Evolutionary conservation across 2,113 vertebrate genomes (phyloP).

Genomic region (Indicator indicator): DNA sequence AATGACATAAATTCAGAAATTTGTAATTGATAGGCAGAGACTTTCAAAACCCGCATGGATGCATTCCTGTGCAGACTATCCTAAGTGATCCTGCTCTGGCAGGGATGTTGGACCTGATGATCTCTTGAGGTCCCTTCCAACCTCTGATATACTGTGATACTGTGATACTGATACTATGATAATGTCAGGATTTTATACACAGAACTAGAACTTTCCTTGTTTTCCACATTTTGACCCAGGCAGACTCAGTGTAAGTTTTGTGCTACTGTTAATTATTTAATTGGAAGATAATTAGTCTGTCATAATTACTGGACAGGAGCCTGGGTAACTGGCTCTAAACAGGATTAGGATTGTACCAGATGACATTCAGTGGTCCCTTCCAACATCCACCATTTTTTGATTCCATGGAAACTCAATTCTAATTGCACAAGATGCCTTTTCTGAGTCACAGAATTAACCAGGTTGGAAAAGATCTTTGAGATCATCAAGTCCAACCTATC

Average conservation of each 20-base stretch:
- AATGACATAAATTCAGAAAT: too few species aligned
- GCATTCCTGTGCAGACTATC: too few species aligned
- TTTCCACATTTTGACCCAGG: neutral
- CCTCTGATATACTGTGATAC: too few species aligned
- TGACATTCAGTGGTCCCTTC: neutral
- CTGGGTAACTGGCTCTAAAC: rapidly evolving
- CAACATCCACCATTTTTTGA: neutral
- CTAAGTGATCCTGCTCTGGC: too few species aligned
- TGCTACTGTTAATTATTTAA: neutral
- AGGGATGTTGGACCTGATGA: too few species aligned
- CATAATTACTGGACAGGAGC: neutral
- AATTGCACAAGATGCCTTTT: neutral
- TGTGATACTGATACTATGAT: neutral
- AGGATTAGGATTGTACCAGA: neutral
- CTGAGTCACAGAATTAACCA: neutral
- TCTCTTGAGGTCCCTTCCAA: too few species aligned
- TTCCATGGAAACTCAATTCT: neutral
- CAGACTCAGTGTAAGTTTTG: neutral
- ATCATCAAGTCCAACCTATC: too few species aligned
- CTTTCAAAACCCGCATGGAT: too few species aligned
- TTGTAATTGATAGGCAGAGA: too few species aligned
- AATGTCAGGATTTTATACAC: neutral
- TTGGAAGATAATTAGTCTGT: neutral
- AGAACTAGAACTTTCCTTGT: neutral
- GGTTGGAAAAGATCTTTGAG: too few species aligned